phyloP scores from a whole-genome alignment of 2,797 vertebrate species.

The Coreius guichenoti region DNA sequence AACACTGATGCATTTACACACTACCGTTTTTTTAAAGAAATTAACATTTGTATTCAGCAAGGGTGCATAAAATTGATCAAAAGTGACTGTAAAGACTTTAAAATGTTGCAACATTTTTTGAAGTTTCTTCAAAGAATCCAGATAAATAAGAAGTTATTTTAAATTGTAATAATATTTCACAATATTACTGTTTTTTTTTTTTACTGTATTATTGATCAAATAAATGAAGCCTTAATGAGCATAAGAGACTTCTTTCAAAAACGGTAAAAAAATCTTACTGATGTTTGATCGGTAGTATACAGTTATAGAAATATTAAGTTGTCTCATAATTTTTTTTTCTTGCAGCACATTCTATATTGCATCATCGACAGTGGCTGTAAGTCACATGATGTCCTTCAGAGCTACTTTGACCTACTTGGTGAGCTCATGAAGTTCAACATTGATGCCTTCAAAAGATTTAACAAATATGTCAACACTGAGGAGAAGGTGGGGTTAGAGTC shows the following conservation, averaged over 20 bases:
- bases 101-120: not conserved
- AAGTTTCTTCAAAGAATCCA: not conserved
- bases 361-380: conserved; percentile 98
- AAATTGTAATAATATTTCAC: not conserved
- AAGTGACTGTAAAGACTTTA: not conserved
- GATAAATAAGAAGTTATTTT: not conserved
- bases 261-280: not conserved
- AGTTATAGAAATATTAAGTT: not conserved
- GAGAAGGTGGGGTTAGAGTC: conserved; percentile 83
- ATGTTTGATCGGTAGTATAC: not conserved
- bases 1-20: conserved; percentile 27
- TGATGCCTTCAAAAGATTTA: conserved; percentile 97
- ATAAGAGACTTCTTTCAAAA: not conserved
- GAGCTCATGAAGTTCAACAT: conserved; percentile 99
- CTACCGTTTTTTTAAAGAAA: not conserved
- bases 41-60: not conserved
- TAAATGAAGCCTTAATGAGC: not conserved
- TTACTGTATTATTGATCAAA: not conserved
- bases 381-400: conserved; percentile 96
- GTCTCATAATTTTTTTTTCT: not conserved
- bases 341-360: conserved; percentile 97
- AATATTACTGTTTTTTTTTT: not conserved
- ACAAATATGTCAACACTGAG: conserved; percentile 97
- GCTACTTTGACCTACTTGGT: conserved; percentile 97
- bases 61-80: not conserved